These are phyloP conservation scores for Aphis gossypii DNA, from an alignment of 1,140 invertebrate species.

Conservation along the genomic window DNA sequence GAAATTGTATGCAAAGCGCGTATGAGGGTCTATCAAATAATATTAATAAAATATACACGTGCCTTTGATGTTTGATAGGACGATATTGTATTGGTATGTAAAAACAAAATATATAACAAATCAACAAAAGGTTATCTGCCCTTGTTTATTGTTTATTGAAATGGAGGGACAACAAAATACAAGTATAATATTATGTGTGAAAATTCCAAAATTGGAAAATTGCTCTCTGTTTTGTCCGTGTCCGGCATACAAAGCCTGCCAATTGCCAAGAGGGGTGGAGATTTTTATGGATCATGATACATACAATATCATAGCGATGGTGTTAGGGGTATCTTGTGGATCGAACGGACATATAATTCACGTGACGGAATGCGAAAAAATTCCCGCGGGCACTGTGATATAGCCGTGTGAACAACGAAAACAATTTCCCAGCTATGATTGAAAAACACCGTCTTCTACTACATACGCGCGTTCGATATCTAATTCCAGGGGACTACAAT, in stretches of 20 bases:
- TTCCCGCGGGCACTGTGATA: not conserved
- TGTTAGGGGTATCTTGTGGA: not conserved
- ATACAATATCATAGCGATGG: not conserved
- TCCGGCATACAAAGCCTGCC: not conserved
- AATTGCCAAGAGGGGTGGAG: fast-evolving
- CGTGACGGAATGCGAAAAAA: not conserved
- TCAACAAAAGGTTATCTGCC: not conserved
- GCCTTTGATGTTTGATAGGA: too few species aligned
- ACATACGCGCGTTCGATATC: not conserved
- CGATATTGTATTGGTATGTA: too few species aligned
- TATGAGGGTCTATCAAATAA: too few species aligned
- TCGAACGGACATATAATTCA: not conserved
- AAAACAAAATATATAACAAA: too few species aligned
- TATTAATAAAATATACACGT: too few species aligned
- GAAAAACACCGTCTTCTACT: not conserved
- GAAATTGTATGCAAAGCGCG: too few species aligned
- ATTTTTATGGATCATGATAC: not conserved
- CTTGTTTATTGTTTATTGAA: not conserved
- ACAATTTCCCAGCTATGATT: not conserved
- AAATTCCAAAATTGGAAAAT: not conserved
- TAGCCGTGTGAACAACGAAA: not conserved
- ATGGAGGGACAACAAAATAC: too few species aligned
- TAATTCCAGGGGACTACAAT: not conserved
- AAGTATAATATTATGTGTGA: not conserved
- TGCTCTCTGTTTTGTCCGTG: not conserved